These are phyloP conservation scores for Sminthurinus aureus DNA, from an alignment of 2,888 invertebrate species.

Conservation along the genomic window DNA sequence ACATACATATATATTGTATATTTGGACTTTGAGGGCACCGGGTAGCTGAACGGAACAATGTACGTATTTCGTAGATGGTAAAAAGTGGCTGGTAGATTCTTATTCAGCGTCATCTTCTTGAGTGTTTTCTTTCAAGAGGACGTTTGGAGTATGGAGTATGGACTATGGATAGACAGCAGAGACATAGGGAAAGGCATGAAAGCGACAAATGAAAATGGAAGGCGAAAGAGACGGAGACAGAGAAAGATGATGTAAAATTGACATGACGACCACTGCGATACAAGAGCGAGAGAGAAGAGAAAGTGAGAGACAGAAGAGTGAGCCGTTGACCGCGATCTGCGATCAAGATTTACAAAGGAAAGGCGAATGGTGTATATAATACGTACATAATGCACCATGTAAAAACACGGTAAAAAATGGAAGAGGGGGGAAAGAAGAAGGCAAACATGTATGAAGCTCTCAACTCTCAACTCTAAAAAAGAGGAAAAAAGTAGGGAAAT, in stretches of 20 bases:
- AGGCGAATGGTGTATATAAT: neutral
- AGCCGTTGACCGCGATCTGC: neutral
- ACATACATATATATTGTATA: no score
- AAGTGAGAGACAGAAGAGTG: neutral
- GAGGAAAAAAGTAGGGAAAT: no score
- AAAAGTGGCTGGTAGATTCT: no score
- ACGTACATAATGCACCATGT: no score
- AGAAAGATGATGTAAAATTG: conserved; percentile 39
- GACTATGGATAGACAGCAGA: neutral
- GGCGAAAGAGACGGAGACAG: conserved; percentile 38
- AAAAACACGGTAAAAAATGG: neutral
- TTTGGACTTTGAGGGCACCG: no score
- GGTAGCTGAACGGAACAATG: no score
- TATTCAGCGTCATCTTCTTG: no score
- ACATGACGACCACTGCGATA: conserved; percentile 9
- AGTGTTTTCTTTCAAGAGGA: no score
- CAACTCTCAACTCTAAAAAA: no score
- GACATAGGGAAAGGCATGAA: conserved; percentile 18
- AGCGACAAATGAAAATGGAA: conserved; percentile 40
- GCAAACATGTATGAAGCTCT: neutral
- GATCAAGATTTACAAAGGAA: neutral
- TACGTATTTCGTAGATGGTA: no score
- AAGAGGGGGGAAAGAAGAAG: neutral
- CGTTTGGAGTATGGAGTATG: no score
- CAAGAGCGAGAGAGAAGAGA: neutral